Conservation (phyloP, 2,797 vertebrate species). For the Crenuchus spilurus region DNA sequence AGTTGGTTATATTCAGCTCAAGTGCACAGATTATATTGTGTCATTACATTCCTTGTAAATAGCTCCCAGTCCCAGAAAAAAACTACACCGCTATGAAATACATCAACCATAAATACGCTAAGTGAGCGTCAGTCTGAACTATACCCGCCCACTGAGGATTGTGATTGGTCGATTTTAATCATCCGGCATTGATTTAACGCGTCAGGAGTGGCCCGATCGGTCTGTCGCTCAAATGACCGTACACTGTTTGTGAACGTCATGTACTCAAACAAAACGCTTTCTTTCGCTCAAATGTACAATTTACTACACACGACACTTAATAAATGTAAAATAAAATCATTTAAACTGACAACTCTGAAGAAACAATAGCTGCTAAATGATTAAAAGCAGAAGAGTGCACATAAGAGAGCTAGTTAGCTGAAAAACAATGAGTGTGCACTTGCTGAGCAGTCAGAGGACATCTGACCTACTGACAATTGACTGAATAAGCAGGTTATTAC, state of each 20-base stretch:
- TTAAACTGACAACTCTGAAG: too few species aligned
- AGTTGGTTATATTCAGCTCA: background rate
- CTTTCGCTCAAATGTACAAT: slow-evolving; percentile 4
- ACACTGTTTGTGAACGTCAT: background rate
- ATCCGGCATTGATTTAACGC: slow-evolving; percentile 22
- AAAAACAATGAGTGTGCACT: slow-evolving; percentile 12
- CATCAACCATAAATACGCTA: background rate
- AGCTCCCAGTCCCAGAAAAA: background rate
- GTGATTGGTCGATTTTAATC: slow-evolving; percentile 28
- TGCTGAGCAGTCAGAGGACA: background rate
- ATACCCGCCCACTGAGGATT: slow-evolving; percentile 6
- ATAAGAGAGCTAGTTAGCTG: background rate
- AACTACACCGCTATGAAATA: too few species aligned
- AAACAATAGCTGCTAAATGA: background rate
- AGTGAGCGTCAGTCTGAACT: background rate
- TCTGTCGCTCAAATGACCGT: slow-evolving; percentile 1
- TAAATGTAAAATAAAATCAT: background rate
- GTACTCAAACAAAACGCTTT: background rate
- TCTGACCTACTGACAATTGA: background rate
- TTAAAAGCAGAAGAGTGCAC: background rate
- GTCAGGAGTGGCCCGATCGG: slow-evolving; percentile 6
- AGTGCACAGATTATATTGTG: background rate
- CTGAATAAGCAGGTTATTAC: background rate
- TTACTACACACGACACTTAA: too few species aligned
- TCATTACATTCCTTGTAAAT: background rate